Evolutionary conservation across 2,797 vertebrate genomes (phyloP).

Genomic region (Gallinago stenura): DNA sequence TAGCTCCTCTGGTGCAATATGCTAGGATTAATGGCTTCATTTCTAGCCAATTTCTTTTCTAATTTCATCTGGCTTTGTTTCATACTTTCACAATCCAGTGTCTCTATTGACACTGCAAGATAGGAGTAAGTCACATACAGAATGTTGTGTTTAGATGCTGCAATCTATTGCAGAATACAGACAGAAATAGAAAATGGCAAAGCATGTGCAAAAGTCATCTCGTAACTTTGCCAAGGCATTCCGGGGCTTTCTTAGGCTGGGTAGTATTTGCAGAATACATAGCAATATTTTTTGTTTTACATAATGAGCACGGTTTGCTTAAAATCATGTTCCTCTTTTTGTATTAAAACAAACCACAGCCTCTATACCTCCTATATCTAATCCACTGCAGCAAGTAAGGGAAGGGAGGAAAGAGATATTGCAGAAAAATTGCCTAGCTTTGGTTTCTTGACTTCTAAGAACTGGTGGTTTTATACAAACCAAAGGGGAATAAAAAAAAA

Average conservation of each 20-base stretch:
- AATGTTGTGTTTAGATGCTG: background rate
- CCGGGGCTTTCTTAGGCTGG: background rate
- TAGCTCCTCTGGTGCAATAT: background rate
- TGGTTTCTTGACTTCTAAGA: constrained; percentile 57
- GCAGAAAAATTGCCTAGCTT: constrained; percentile 7
- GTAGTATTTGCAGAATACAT: background rate
- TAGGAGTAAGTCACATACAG: background rate
- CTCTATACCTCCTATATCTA: background rate
- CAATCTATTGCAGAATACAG: constrained; percentile 25
- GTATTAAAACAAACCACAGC: background rate
- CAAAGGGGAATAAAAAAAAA: background rate
- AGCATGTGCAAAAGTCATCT: background rate
- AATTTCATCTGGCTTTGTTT: constrained; percentile 21
- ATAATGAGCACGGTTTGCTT: background rate
- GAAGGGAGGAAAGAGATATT: background rate
- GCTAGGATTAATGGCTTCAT: background rate
- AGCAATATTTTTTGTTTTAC: background rate
- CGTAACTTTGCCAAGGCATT: background rate
- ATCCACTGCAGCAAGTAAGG: background rate
- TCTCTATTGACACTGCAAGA: constrained; percentile 33
- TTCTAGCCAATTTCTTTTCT: constrained; percentile 15
- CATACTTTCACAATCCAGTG: constrained; percentile 26
- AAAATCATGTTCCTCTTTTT: background rate
- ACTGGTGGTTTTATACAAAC: constrained; percentile 44
- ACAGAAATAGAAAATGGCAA: constrained; percentile 48